Evolutionary conservation across 2,888 invertebrate species (phyloP).

Genomic region (Aleiodes alternator): DNA sequence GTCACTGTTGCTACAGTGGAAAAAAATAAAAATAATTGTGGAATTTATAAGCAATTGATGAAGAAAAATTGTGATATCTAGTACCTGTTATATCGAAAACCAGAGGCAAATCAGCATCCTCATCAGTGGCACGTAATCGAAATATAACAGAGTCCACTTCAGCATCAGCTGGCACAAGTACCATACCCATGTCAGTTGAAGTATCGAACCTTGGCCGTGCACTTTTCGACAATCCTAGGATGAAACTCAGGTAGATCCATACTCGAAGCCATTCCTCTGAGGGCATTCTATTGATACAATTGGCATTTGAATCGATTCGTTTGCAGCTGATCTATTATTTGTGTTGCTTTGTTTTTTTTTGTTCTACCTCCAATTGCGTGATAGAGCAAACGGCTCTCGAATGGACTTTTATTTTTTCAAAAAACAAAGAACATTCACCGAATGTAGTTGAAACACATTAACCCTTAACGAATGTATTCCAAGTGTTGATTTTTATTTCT

Average conservation of each 20-base stretch:
- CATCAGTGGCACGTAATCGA: constrained; percentile 90
- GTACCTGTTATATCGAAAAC: constrained; percentile 86
- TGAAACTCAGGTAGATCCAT: constrained; percentile 71
- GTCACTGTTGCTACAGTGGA: constrained; percentile 80
- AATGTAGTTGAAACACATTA: not conserved
- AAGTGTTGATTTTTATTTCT: too few relatives aligned
- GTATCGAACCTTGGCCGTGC: constrained; percentile 91
- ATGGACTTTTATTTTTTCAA: constrained; percentile 6
- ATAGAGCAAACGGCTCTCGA: constrained; percentile 52
- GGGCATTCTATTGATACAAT: constrained; percentile 67
- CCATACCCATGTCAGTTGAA: constrained; percentile 87
- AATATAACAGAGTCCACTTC: constrained; percentile 90
- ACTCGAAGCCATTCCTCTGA: constrained; percentile 70
- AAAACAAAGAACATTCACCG: not conserved
- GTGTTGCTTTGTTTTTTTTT: constrained; percentile 31
- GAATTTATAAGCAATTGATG: not conserved
- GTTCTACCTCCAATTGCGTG: constrained; percentile 55
- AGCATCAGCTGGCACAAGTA: constrained; percentile 89
- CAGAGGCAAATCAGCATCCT: constrained; percentile 91
- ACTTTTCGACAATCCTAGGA: constrained; percentile 73
- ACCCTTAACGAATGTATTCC: too few relatives aligned
- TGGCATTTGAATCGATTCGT: constrained; percentile 11
- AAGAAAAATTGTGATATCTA: constrained; percentile 46
- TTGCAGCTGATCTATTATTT: constrained; percentile 40
- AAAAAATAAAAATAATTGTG: constrained; percentile 39